phyloP scores from a whole-genome alignment of 2,797 vertebrate species.

The Argentina silus region DNA sequence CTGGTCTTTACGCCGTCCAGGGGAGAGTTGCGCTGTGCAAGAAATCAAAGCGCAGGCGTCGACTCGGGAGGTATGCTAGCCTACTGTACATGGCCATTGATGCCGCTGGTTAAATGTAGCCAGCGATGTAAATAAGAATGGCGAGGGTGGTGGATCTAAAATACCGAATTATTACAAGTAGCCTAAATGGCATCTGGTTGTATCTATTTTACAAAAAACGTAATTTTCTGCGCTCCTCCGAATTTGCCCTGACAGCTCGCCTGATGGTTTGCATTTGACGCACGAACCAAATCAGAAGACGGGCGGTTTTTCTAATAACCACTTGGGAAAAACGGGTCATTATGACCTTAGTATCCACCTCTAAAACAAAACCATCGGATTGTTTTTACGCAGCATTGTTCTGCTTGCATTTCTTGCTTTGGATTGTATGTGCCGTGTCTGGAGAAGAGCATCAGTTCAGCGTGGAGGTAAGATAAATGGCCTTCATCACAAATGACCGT shows the following conservation, averaged over 20 bases:
- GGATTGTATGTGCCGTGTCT: conserved; percentile 89
- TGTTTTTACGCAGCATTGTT: conserved; percentile 85
- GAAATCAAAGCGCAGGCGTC: conserved; percentile 82
- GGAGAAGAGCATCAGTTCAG: conserved; percentile 92
- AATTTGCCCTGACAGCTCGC: conserved; percentile 61
- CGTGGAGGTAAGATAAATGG: conserved; percentile 92
- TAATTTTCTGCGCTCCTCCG: conserved; percentile 29
- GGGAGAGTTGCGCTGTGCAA: conserved; percentile 64
- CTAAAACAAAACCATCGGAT: conserved; percentile 87
- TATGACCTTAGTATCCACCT: conserved; percentile 89
- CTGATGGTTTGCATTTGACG: conserved; percentile 72
- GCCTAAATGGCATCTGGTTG: conserved; percentile 55
- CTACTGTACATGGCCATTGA: conserved; percentile 77
- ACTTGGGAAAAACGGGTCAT: conserved; percentile 79
- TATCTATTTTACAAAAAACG: conserved; percentile 22
- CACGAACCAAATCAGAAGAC: conserved; percentile 67
- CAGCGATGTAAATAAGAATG: conserved; percentile 74
- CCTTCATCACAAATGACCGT: conserved; percentile 63
- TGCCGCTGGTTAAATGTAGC: conserved; percentile 74
- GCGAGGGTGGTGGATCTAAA: conserved; percentile 63
- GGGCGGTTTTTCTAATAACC: conserved; percentile 72
- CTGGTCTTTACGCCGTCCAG: conserved; percentile 54
- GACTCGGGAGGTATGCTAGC: conserved; percentile 67
- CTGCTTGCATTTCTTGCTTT: conserved; percentile 89
- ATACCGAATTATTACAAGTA: conserved; percentile 61